Evolutionary conservation across 1,140 invertebrate species (phyloP), one percentile per base, ranked within the genome.

Genomic region (Drosophila santomea): DNA sequence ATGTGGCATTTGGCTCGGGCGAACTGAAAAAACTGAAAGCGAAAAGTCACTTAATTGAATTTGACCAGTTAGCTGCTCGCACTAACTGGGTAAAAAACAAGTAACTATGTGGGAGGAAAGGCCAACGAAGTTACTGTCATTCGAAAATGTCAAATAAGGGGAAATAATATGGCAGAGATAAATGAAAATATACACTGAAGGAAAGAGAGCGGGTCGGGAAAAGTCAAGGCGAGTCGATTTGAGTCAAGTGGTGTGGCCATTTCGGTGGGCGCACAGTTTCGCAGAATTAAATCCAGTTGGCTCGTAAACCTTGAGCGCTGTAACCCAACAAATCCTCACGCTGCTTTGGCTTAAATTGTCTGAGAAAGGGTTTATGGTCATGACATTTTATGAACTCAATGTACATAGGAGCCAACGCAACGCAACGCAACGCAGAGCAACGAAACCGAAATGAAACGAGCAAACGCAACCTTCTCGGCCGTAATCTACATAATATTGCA

Each of bases 301-400:
- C 80, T 88, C 84, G 80, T 88, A 88, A 88, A 88, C 76, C 83
- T 83, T 73, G 60, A 76, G 72, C 59, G 66, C 66, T 36, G 56
- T 50, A 72, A 56, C 56, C 44, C 76, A 75, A 57, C 77, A 89
- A 84, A 83, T 89, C 84, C 80, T 67, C 76, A 68, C 57, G 67
- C 76, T 80, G 69, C 56, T 68, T 88, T 83, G 84, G 84, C 84
- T 88, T 88, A 88, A 88, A 89, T 88, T 89, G 84, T 84, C 85
- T 88, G 84, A 89, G 78, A 88, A 88, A 88, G 84, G 84, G 84
- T 88, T 88, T 88, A 86, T 86, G 80, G 80, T 88, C 83, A 88
- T 83, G 76, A 85, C 80, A 48, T 83, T 85, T 85, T 85, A 88
- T 85, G 80, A 64, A 85, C 78, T 88, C 73, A 67, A 64, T 74